A percentile compares a stretch with the other conserved stretches of the same genome.
These are phyloP conservation scores for Noctua comes DNA, from an alignment of 2,888 invertebrate genomes.

Conservation along the genomic window DNA sequence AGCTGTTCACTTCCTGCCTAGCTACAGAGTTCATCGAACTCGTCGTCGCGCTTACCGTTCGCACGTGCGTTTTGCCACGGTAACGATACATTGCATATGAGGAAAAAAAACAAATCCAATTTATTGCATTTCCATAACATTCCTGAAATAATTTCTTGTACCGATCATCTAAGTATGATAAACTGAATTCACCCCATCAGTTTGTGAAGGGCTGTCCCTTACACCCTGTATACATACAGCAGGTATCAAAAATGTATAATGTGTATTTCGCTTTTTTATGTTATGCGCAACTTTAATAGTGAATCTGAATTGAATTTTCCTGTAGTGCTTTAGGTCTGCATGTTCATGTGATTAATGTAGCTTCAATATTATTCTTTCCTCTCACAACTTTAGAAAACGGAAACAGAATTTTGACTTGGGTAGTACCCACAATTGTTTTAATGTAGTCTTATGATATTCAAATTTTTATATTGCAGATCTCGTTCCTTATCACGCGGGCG, in stretches of 20 bases:
- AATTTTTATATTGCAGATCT: conserved; percentile 85
- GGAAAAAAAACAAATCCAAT: too few relatives aligned
- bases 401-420: not conserved
- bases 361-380: not conserved
- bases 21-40: too few relatives aligned
- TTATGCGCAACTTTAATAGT: not conserved
- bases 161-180: too few relatives aligned
- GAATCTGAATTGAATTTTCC: not conserved
- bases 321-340: not conserved
- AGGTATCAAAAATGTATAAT: not conserved
- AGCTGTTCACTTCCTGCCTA: too few relatives aligned
- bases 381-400: not conserved
- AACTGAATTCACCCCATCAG: too few relatives aligned
- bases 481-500: conserved; percentile 92
- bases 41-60: too few relatives aligned
- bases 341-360: conserved; percentile 5
- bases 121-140: too few relatives aligned
- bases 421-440: not conserved
- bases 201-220: too few relatives aligned
- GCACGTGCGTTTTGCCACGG: too few relatives aligned
- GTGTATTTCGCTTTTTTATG: conserved; percentile 11
- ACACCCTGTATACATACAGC: too few relatives aligned
- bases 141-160: too few relatives aligned
- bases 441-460: not conserved
- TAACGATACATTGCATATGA: too few relatives aligned